Base-by-base conservation (phyloP, 1,140 invertebrate species). In the Lerema accius region DNA sequence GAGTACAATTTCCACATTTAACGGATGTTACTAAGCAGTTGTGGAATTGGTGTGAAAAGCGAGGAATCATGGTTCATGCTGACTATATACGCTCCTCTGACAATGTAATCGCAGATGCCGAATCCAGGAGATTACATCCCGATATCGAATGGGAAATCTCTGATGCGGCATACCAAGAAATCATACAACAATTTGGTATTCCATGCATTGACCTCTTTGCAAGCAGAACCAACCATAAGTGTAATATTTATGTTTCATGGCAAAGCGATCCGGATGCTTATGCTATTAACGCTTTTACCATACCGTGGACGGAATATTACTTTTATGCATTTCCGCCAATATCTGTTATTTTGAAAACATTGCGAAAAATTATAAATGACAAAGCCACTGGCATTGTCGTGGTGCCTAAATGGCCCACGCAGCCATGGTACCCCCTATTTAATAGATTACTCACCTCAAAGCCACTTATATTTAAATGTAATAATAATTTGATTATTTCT, bases 351-450 rank as follows among this genome's bases (percentile, higher is more conserved):
- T 19, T 68, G 11, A 71, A 67, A 62, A 23, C 15, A 2, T 32
- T 67, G 0, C 16, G 53, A 23, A 67, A 61, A 45, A 70, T 76
- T 35, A 63, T 68, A n/a, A 11, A 16, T 4, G 73, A 78, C 23
- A 67, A 70, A 45, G 64, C 75, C 14, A 13, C 19, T 39, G 69
- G 69, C 0, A 73, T 78, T 26, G 5, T 80, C 4, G 67, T 78
- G 19, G 69, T 76, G 1, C 72, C 77, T 6, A 23, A 32, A 6
- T 78, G 75, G 72, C 63, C 65, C 0, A 67, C 67, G 0, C 70
- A 76, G 51, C 63, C 72, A 4, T 78, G 74, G 77, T 78, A 61
- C 48, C 75, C 75, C 3, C 13, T 78, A 15, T 76, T 63, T 65
- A 64, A 51, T 32, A 53, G 16, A 37, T 43, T 71, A 3, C 16